phyloP scores from a whole-genome alignment of 2,797 vertebrate species.

The Tiaroga cobitis region DNA sequence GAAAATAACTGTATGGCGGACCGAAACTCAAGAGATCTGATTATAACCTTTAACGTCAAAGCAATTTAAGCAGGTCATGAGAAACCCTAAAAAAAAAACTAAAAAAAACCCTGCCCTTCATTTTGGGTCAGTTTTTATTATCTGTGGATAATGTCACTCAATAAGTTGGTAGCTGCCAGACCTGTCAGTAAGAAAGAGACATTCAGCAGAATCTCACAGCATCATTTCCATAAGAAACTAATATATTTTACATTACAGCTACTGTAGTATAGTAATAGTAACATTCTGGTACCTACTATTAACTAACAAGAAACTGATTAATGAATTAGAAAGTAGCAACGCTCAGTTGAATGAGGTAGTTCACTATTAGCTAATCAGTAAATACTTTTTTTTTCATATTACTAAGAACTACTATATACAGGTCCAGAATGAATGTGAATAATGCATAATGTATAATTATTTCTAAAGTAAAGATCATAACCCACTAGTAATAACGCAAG shows the following conservation, averaged over 20 bases:
- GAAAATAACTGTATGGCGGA: conserved; percentile 15
- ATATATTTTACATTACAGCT: background rate
- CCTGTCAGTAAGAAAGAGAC: background rate
- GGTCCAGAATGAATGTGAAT: too few species aligned
- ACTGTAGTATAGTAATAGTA: background rate
- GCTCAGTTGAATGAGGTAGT: too few species aligned
- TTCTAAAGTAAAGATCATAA: too few species aligned
- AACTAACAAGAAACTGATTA: too few species aligned
- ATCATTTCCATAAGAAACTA: background rate
- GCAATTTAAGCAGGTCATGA: conserved; percentile 13
- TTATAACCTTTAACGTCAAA: conserved; percentile 26
- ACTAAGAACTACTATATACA: too few species aligned
- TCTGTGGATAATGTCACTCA: conserved; percentile 4
- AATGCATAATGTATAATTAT: too few species aligned
- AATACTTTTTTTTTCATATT: too few species aligned
- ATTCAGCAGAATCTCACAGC: too few species aligned
- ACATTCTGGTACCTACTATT: too few species aligned
- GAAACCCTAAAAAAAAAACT: background rate
- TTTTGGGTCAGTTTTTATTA: background rate
- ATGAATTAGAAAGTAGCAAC: too few species aligned
- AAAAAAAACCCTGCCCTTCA: background rate
- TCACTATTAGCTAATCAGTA: too few species aligned
- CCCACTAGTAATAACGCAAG: too few species aligned
- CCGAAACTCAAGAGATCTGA: background rate
- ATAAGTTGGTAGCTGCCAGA: background rate